Conservation (phyloP, 2,797 vertebrate species). For the Muscicapa striata region DNA sequence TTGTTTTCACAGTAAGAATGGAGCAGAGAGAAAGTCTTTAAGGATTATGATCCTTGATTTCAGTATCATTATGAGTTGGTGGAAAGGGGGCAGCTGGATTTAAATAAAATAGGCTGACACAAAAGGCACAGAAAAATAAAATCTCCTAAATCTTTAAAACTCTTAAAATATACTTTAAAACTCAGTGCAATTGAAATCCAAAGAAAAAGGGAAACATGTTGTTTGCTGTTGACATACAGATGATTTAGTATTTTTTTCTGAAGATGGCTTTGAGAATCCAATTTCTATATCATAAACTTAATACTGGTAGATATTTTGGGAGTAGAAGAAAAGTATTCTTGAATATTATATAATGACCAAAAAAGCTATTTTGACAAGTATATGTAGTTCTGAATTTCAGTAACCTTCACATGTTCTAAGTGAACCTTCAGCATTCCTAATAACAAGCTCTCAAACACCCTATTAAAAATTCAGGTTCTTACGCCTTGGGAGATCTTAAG, state of each 20-base stretch:
- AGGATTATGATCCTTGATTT: not conserved
- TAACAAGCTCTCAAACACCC: not conserved
- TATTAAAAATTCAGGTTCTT: not conserved
- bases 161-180: not conserved
- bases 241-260: not conserved
- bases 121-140: not conserved
- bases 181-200: not conserved
- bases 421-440: not conserved
- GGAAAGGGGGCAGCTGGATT: not conserved
- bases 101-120: not conserved
- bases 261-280: not conserved
- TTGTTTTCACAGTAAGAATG: not conserved
- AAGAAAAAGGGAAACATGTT: not conserved
- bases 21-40: not conserved
- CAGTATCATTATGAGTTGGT: not conserved
- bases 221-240: not conserved
- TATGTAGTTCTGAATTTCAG: not conserved
- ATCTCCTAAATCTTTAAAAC: not conserved
- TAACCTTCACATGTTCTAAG: not conserved
- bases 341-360: not conserved
- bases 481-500: not conserved
- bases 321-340: not conserved
- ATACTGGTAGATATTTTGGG: not conserved
- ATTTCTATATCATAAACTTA: not conserved
- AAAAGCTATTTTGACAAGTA: not conserved